These are phyloP conservation scores for Xanthorhoe designata DNA, from an alignment of 2,888 invertebrate species.

Conservation along the genomic window DNA sequence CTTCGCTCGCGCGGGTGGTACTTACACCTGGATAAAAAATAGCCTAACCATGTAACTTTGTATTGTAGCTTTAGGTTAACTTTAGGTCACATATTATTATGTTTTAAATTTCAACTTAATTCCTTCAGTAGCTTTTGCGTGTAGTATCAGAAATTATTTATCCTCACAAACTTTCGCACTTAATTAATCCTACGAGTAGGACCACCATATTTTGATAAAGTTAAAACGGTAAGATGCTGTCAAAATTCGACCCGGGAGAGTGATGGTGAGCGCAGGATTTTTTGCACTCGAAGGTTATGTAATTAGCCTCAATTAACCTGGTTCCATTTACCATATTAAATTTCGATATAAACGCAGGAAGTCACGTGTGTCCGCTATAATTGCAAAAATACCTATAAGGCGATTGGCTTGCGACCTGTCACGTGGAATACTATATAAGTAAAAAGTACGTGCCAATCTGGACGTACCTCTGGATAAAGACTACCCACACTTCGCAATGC, in stretches of 20 bases:
- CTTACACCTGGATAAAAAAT: no score
- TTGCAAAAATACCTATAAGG: constrained; percentile 15
- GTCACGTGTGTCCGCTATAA: constrained; percentile 39
- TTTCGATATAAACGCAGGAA: constrained; percentile 56
- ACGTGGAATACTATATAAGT: neutral
- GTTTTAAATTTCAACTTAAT: no score
- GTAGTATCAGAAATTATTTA: no score
- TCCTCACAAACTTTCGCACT: no score
- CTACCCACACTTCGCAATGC: no score
- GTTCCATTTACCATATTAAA: constrained; percentile 63
- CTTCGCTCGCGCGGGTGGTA: no score
- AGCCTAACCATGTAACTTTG: no score
- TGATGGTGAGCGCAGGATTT: constrained; percentile 43
- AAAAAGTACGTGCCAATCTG: no score
- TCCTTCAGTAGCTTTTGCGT: no score
- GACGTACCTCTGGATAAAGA: no score
- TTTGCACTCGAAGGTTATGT: constrained; percentile 51
- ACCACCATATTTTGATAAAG: neutral
- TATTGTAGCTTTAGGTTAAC: no score
- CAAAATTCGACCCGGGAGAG: constrained; percentile 6
- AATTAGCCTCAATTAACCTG: constrained; percentile 65
- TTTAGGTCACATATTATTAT: no score
- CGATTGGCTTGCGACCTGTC: neutral
- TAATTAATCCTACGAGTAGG: neutral
- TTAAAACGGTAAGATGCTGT: neutral